Conservation (phyloP, 2,113 vertebrate genomes). For the Nymphicus hollandicus region DNA sequence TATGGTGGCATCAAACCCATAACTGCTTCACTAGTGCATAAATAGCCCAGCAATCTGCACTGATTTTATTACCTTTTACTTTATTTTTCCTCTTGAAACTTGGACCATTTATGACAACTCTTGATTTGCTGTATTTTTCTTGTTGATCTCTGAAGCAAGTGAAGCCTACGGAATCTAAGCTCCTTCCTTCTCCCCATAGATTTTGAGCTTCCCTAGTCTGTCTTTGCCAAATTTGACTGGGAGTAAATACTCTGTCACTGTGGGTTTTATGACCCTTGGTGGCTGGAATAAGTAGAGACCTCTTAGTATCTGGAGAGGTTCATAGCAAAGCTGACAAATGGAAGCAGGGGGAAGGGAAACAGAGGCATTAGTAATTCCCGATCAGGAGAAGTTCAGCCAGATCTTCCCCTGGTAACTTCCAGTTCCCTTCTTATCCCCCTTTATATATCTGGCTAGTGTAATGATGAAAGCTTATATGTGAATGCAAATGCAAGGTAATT, state of each 20-base stretch:
- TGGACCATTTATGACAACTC: neutral
- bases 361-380: neutral
- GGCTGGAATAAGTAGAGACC: neutral
- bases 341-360: neutral
- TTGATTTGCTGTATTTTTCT: neutral
- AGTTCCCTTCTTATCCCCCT: neutral
- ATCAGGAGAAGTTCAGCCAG: neutral
- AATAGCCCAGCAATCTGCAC: neutral
- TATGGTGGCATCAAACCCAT: neutral
- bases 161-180: neutral
- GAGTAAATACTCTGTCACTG: neutral
- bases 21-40: neutral
- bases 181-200: neutral
- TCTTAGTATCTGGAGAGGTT: neutral
- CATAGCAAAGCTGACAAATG: neutral
- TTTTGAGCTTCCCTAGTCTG: neutral
- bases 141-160: neutral
- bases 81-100: neutral
- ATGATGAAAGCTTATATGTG: neutral
- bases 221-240: neutral
- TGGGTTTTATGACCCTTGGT: neutral
- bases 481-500: constrained; percentile 7
- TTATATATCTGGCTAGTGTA: neutral
- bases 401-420: neutral
- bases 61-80: neutral